Evolutionary conservation across 2,113 vertebrate species (phyloP), one percentile per base, ranked within the genome.

Genomic region (Engraulis encrasicolus): DNA sequence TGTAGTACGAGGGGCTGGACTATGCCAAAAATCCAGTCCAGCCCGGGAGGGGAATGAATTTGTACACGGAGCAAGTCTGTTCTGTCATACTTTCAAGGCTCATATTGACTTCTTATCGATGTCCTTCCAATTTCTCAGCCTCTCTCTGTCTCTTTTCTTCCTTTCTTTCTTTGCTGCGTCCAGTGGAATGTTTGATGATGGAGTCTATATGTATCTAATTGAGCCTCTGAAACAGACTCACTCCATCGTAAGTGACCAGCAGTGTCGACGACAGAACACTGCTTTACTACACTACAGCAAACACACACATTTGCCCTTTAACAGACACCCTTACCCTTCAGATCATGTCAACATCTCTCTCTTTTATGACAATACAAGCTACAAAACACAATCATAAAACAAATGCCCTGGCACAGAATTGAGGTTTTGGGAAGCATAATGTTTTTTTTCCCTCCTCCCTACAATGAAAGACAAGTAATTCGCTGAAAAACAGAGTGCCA

Each of bases 131-230:
- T 50, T 50, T 50, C 49, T 83, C 31, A 3, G 40, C 50, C 23
- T 18, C 23, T 31, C 23, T 54, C 52, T 54, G 15, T 85, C n/a
- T 40, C 45, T n/a, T 81, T 61, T 78, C 31, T 66, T 50, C 78
- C 71, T 87, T 80, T 79, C 23, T 48, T 86, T 83, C 50, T 91
- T 88, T 92, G 84, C 66, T 82, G 83, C 90, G 86, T 12, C 82
- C 90, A 99, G 98, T 87, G 98, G 98, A 82, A 97, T 98, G 96
- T 99, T 99, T 95, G 97, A 99, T 90, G 97, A 99, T 85, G 93
- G 91, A 83, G 89, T 92, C 88, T 94, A 96, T 14, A 81, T 96
- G 82, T 99, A 99, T 87, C 94, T 96, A 92, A 98, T 99, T 91
- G 96, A 99, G 90, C 98, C 98, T 0, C 84, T 95, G 90, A 93